These are phyloP conservation scores for Carpatolechia fugitivella DNA, from an alignment of 2,888 invertebrate species.

Conservation along the genomic window DNA sequence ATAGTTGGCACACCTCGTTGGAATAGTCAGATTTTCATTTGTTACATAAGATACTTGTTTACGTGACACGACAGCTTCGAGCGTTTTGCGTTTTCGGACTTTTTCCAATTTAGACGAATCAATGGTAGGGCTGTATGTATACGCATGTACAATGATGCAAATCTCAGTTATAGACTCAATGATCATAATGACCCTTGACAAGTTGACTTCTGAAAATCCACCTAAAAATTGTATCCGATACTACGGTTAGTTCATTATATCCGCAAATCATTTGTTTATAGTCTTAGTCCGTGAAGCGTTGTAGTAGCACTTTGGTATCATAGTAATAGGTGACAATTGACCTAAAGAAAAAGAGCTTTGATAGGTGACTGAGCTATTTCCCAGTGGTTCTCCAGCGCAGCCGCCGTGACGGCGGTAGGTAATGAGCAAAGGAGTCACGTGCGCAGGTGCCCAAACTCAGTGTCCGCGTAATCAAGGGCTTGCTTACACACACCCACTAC, in stretches of 20 bases:
- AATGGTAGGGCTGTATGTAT: not conserved
- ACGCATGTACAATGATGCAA: not conserved
- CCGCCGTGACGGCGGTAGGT: too few species aligned
- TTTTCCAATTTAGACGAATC: conserved; percentile 25
- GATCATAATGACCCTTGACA: too few species aligned
- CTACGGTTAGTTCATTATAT: too few species aligned
- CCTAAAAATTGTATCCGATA: too few species aligned
- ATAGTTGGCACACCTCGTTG: conserved; percentile 36
- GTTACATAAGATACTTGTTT: conserved; percentile 41
- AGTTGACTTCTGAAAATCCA: too few species aligned
- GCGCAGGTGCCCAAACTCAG: conserved; percentile 29
- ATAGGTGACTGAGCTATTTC: too few species aligned
- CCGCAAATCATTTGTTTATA: too few species aligned
- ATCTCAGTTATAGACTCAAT: too few species aligned
- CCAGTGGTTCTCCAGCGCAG: conserved; percentile 8
- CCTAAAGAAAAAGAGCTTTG: too few species aligned
- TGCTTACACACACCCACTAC: conserved; percentile 35
- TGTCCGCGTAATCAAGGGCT: conserved; percentile 46
- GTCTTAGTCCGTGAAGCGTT: too few species aligned
- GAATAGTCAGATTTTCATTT: conserved; percentile 43
- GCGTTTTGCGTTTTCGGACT: conserved; percentile 13
- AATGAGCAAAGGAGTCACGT: conserved; percentile 29
- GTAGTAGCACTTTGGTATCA: too few species aligned
- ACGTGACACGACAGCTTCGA: conserved; percentile 26
- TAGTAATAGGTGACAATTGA: too few species aligned